Conservation (phyloP, 2,113 vertebrate genomes). For the Phylloscopus trochiloides region DNA sequence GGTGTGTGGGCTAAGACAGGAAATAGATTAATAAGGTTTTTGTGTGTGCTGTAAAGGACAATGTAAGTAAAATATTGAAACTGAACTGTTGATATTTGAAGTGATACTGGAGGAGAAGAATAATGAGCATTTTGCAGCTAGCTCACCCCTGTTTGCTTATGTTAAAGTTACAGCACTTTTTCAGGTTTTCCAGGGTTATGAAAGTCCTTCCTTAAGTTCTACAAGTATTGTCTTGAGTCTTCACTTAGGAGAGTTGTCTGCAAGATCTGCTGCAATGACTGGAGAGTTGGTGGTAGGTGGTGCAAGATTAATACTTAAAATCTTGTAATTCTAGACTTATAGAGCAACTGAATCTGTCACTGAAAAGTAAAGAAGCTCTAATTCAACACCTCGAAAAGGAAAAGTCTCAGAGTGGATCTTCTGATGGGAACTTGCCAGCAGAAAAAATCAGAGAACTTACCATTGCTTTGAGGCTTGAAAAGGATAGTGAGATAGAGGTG, state of each 20-base stretch:
- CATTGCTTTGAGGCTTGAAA: constrained; percentile 66
- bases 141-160: not conserved
- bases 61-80: not conserved
- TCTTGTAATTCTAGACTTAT: constrained; percentile 79
- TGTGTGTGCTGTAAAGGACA: not conserved
- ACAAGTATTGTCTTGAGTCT: not conserved
- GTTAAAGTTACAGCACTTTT: not conserved
- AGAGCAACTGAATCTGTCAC: constrained; percentile 79
- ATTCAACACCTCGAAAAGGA: constrained; percentile 78
- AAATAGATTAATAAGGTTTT: not conserved
- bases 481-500: constrained; percentile 83
- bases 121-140: not conserved
- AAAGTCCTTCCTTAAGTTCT: not conserved
- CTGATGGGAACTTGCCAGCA: constrained; percentile 34
- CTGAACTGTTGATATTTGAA: not conserved
- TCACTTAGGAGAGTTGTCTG: not conserved
- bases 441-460: constrained; percentile 64
- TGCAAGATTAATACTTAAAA: constrained; percentile 65
- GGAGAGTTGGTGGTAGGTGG: not conserved
- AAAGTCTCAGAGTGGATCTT: constrained; percentile 57
- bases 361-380: constrained; percentile 83
- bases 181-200: not conserved
- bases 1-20: not conserved
- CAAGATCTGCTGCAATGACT: not conserved
- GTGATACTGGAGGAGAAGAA: not conserved